Conservation (phyloP, 1,140 invertebrate genomes). For the Drosophila kikkawai region DNA sequence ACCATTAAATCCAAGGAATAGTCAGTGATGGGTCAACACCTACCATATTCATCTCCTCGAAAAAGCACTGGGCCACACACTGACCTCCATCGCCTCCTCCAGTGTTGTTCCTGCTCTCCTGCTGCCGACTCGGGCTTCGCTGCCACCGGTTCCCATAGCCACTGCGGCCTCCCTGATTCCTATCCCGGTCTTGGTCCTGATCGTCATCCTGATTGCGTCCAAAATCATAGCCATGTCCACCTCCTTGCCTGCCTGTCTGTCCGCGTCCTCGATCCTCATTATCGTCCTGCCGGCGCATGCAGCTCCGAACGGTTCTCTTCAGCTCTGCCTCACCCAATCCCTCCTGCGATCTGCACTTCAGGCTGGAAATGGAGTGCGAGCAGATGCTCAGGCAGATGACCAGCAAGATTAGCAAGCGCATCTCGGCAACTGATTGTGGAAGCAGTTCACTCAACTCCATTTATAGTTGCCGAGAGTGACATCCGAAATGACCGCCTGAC, state of each 20-base stretch:
- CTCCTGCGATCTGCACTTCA: constrained; percentile 86
- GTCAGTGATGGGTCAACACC: constrained; percentile 5
- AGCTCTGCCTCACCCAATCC: constrained; percentile 85
- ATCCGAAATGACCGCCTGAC: constrained; percentile 26
- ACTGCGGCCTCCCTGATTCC: constrained; percentile 19
- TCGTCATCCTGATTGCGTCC: constrained; percentile 32
- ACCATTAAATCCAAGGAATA: not conserved
- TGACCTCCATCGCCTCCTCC: constrained; percentile 31
- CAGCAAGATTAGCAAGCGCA: constrained; percentile 38
- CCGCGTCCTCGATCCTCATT: constrained; percentile 44
- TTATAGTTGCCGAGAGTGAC: constrained; percentile 50
- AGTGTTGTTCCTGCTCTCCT: constrained; percentile 47
- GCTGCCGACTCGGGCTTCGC: constrained; percentile 20
- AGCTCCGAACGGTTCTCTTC: constrained; percentile 67
- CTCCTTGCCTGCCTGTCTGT: constrained; percentile 9
- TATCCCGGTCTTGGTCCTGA: constrained; percentile 16
- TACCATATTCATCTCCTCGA: constrained; percentile 87
- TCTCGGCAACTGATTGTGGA: constrained; percentile 30
- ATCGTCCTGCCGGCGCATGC: constrained; percentile 65
- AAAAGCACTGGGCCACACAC: constrained; percentile 86
- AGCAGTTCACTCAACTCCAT: not conserved
- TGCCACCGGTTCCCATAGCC: constrained; percentile 47
- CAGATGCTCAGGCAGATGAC: constrained; percentile 22
- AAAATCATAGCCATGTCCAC: constrained; percentile 31
- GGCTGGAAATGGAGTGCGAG: constrained; percentile 9